Evolutionary conservation across 2,113 vertebrate species (phyloP).

Genomic region (Eira barbara): DNA sequence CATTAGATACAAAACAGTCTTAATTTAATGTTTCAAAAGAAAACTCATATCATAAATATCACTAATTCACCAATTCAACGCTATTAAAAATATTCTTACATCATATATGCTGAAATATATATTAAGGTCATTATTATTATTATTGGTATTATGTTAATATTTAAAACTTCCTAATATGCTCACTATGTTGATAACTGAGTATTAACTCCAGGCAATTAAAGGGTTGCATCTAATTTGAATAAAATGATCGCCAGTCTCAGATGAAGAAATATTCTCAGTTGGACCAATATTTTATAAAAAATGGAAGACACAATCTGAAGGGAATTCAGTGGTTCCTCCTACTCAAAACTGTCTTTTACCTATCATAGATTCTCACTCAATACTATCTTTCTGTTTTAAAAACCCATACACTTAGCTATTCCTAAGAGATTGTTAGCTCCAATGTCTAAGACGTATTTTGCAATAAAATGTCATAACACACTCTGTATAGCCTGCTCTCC

Average conservation of each 20-base stretch:
- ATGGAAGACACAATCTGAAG: background rate
- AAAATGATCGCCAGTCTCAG: background rate
- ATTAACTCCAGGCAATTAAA: background rate
- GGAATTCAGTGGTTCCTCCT: background rate
- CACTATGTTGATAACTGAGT: background rate
- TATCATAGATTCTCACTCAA: background rate
- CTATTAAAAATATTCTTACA: background rate
- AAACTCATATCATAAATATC: background rate
- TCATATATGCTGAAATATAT: background rate
- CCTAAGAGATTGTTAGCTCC: background rate
- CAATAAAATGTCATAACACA: background rate
- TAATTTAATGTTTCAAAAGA: background rate
- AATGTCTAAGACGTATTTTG: background rate
- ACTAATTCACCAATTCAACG: background rate
- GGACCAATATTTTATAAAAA: background rate
- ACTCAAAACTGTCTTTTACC: background rate
- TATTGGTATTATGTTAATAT: background rate
- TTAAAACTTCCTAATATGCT: background rate
- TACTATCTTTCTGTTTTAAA: background rate
- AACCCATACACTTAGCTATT: background rate
- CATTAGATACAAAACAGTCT: background rate
- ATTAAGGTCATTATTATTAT: background rate
- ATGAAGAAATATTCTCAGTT: background rate
- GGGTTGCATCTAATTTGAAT: background rate
- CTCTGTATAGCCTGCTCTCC: fast-evolving